A percentile compares a stretch with the other conserved stretches of the same genome.
These are phyloP conservation scores for Margaritifera margaritifera DNA, from an alignment of 2,888 invertebrate genomes.

Conservation along the genomic window DNA sequence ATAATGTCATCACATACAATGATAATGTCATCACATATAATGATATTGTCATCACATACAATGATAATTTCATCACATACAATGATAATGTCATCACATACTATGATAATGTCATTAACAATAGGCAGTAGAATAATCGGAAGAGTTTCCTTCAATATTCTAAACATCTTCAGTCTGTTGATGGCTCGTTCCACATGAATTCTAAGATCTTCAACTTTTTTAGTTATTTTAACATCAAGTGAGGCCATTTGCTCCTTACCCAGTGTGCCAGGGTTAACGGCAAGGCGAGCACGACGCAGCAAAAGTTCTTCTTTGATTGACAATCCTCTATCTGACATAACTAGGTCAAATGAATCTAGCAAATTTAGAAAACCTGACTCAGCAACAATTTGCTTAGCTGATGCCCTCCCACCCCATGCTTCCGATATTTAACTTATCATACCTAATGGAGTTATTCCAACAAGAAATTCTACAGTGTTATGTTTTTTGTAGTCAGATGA, in stretches of 20 bases:
- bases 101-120: conserved; percentile 36
- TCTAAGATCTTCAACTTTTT: conserved; percentile 27
- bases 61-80: no score
- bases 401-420: conserved; percentile 30
- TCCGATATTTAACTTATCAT: conserved; percentile 23
- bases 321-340: no score
- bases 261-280: no score
- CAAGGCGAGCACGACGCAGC: no score
- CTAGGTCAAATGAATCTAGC: no score
- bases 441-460: conserved; percentile 26
- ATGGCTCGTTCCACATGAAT: conserved; percentile 42
- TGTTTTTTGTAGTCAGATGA: conserved; percentile 9
- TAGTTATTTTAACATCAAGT: conserved; percentile 17
- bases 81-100: no score
- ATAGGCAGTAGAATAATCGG: conserved; percentile 29
- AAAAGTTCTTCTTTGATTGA: neutral
- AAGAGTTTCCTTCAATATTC: conserved; percentile 21
- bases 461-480: conserved; percentile 34
- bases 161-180: conserved; percentile 30
- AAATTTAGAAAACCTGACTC: conserved; percentile 20
- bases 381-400: conserved; percentile 24
- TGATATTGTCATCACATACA: no score
- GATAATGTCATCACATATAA: no score
- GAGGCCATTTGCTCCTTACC: conserved; percentile 15
- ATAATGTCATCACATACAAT: no score